Base-by-base conservation (phyloP, 2,797 vertebrate genomes). In the Serranus cabrilla region DNA sequence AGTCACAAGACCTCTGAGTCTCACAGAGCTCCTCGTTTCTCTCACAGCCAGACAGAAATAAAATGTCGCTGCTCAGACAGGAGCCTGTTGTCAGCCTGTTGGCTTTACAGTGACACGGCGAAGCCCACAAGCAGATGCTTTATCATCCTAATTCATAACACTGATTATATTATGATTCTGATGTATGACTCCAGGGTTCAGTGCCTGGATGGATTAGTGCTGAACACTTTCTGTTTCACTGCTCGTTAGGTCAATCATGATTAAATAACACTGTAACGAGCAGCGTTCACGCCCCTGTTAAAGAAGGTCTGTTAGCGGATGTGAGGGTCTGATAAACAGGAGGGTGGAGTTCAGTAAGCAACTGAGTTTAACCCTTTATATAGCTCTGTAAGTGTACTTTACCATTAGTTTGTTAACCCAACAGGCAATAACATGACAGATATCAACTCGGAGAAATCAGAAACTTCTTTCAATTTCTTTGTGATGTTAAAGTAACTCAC, bases 1-100 rank as follows among this genome's bases (percentile, higher is more conserved):
- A 87, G 72, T 90, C 87, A 89, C 67, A 80, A 81, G 86, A 89
- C 77, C 54, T 65, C 16, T 42, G 21, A 14, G 54, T 73, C 65
- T 78, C 68, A 74, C 58, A 80, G 60, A 72, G 71, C 75, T 81
- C 9, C 50, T 83, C 56, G 73, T 77, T 37, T 49, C 13, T 69
- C 31, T 3, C n/a, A 81, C 17, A 63, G 62, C 2, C 2, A 23
- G 43, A 64, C 43, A 50, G n/a, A 78, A 77, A 83, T 78, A 75
- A 75, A 74, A 34, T 56, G 51, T 18, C 0, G 2, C 74, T 72
- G 52, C 50, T 63, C 37, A 54, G n/a, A 64, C 20, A 10, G 23
- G 4, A 77, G 39, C 4, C 50, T 73, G 27, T 43, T 61, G 21
- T 34, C 54, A 12, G 42, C 57, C 34, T 50, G 14, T 55, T 49